These are phyloP conservation scores for Microplitis mediator DNA, from an alignment of 1,140 invertebrate genomes.

Conservation along the genomic window DNA sequence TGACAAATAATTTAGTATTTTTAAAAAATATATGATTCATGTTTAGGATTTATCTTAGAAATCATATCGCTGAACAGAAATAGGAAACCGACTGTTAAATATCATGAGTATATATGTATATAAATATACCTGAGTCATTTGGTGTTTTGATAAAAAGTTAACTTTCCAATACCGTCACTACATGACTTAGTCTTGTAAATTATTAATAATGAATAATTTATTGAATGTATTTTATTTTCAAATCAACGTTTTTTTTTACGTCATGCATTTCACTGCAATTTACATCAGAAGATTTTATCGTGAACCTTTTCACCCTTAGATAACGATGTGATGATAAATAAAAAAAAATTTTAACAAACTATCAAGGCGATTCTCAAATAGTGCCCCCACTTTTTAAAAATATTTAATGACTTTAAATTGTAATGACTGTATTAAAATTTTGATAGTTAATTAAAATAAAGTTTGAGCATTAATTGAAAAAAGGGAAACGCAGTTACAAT, in stretches of 20 bases:
- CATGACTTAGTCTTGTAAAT: background rate
- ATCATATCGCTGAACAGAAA: background rate
- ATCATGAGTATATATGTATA: background rate
- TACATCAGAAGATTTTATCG: background rate
- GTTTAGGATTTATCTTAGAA: background rate
- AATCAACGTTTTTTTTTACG: constrained; percentile 4
- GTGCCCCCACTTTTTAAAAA: too few species aligned
- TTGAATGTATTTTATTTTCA: background rate
- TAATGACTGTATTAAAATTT: too few species aligned
- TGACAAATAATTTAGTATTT: too few species aligned
- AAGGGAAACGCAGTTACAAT: too few species aligned
- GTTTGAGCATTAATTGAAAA: too few species aligned
- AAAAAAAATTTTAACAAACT: too few species aligned
- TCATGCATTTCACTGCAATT: background rate
- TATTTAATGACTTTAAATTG: too few species aligned
- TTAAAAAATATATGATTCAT: background rate
- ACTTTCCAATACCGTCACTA: constrained; percentile 5
- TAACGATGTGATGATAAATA: background rate
- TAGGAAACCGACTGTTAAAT: background rate
- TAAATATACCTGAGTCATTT: constrained; percentile 1
- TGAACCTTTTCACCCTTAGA: constrained; percentile 27
- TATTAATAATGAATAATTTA: background rate
- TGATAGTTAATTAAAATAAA: too few species aligned
- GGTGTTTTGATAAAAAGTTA: background rate
- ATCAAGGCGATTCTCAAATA: too few species aligned